Conservation (phyloP, 2,113 vertebrate species). For the Dendrocopos noguchii region DNA sequence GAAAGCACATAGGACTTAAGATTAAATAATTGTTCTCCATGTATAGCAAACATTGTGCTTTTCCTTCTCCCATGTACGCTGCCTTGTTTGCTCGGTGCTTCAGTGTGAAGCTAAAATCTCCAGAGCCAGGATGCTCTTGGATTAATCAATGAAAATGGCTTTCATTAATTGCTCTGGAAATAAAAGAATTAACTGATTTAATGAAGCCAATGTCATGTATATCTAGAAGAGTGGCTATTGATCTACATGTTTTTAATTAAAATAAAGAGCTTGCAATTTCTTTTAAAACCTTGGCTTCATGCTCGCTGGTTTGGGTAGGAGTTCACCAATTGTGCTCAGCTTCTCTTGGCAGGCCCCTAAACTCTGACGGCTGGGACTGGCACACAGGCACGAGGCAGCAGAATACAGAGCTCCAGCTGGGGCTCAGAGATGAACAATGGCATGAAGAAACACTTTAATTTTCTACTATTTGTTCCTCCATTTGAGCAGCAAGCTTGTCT, state of each 20-base stretch:
- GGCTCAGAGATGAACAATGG: not conserved
- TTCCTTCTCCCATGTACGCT: not conserved
- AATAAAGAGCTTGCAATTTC: not conserved
- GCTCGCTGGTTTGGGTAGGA: not conserved
- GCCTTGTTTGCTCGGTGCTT: not conserved
- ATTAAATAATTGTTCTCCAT: not conserved
- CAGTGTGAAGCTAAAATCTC: not conserved
- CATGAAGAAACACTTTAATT: not conserved
- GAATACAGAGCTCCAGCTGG: not conserved
- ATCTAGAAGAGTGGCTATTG: not conserved
- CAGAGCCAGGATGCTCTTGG: not conserved
- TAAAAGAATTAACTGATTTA: slow-evolving; percentile 12
- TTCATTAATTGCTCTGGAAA: slow-evolving; percentile 10
- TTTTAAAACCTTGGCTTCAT: not conserved
- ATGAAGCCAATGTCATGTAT: not conserved
- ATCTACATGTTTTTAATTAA: slow-evolving; percentile 33
- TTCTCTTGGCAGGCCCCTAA: not conserved
- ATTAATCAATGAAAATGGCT: slow-evolving; percentile 30
- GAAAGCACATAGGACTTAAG: not conserved
- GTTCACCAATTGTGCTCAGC: not conserved
- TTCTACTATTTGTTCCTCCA: not conserved
- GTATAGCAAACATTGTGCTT: not conserved
- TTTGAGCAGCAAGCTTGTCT: not conserved
- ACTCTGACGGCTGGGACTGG: not conserved
- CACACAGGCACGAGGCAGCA: not conserved